Base-by-base conservation (phyloP, 2,888 invertebrate genomes). In the Tipula unca region DNA sequence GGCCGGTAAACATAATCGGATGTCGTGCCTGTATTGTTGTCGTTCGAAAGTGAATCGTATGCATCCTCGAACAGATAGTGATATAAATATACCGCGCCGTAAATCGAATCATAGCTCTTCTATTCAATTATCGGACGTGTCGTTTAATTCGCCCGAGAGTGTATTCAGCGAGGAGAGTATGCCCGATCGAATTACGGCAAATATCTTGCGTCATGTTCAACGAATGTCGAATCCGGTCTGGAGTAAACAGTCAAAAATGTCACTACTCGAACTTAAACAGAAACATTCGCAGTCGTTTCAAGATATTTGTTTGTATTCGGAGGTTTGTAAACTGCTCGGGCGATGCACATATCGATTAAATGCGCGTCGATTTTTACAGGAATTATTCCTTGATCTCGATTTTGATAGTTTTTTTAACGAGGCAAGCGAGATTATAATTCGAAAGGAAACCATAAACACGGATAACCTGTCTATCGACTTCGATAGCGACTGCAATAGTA, bases 221-320 rank as follows among this genome's bases (percentile, higher is more conserved):
- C 94, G 95, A 87, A 91, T 97, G 88, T 94, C 95, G 42, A 96
- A 96, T 91, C 96, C 96, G 82, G 94, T 96, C 13, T 94, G 95
- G 89, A 94, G 94, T 87, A 95, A 95, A 87, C 94, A 95, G 89
- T 95, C 97, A 69, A 96, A 96, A 88, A 95, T 96, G 89, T 94
- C 95, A 20, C 92, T 98, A 87, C 92, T 98, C 17, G 93, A 94
- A 86, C 90, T 95, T 86, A 95, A 95, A 88, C 96, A 96, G 89
- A 93, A 93, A 48, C 93, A 95, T 90, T 94, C 95, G 2, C 92
- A 93, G 39, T 92, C 94, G 87, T 96, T 96, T 91, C 94, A 96
- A 91, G 97, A 97, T 89, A 92, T 96, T 86, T 99, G 99, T 90
- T 93, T 98, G 20, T 99, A 97, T 91, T 98, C 97, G 0, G 98